phyloP scores from a whole-genome alignment of 2,113 vertebrate genomes.

The Centropristis striata region DNA sequence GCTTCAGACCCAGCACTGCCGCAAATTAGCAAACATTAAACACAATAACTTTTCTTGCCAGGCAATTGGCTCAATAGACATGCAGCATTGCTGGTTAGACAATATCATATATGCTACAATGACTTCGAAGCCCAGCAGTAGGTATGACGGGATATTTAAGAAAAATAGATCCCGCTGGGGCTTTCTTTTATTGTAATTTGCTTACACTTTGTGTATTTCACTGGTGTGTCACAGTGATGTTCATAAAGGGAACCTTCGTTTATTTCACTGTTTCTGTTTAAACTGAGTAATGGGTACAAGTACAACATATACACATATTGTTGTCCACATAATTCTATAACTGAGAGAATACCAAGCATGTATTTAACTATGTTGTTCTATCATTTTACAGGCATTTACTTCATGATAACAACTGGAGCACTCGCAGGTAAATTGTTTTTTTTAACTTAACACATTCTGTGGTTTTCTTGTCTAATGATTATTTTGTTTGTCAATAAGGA shows the following conservation, averaged over 20 bases:
- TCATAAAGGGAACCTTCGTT: not conserved
- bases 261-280: not conserved
- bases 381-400: constrained; percentile 16
- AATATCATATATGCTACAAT: no score
- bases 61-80: no score
- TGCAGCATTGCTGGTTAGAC: no score
- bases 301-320: no score
- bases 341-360: not conserved
- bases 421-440: constrained; percentile 19
- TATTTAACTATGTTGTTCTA: not conserved
- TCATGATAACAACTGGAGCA: constrained; percentile 8
- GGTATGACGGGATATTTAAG: no score
- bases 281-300: no score
- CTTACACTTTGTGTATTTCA: not conserved
- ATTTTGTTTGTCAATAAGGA: constrained; percentile 4
- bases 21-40: no score
- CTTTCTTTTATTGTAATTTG: not conserved
- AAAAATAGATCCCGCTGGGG: no score
- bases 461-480: not conserved
- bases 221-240: not conserved
- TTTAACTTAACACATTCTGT: not conserved
- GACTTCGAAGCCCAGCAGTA: no score
- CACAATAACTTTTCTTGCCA: no score
- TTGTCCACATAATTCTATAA: no score
- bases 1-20: no score